Percentiles rank a stretch among this genome's conserved stretches.
Evolutionary conservation across 2,797 vertebrate genomes (phyloP).

Genomic region (Pachyuromys duprasi): DNA sequence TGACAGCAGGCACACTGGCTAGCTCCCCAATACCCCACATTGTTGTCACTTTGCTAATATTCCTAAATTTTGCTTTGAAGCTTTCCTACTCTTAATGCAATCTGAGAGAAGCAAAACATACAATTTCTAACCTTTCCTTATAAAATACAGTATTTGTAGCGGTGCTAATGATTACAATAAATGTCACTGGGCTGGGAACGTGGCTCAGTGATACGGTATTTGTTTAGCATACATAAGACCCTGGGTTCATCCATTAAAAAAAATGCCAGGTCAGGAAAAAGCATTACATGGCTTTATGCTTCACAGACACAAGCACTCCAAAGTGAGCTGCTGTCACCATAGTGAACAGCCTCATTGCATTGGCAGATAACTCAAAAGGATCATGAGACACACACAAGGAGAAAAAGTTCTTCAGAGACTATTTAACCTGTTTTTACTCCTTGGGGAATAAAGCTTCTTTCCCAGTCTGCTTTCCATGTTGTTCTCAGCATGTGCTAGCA

Average conservation of each 20-base stretch:
- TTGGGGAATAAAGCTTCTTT: conserved; percentile 35
- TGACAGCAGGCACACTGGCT: background rate
- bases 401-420: conserved; percentile 55
- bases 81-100: background rate
- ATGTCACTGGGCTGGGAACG: background rate
- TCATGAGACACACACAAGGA: background rate
- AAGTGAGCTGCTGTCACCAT: conserved; percentile 59
- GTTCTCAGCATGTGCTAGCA: conserved; percentile 9
- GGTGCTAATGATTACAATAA: conserved; percentile 52
- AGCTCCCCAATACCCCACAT: background rate
- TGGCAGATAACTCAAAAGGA: conserved; percentile 37
- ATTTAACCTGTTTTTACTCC: conserved; percentile 32
- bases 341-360: conserved; percentile 48
- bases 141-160: conserved; percentile 46
- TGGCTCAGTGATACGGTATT: background rate
- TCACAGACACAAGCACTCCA: conserved; percentile 33
- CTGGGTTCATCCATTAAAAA: background rate
- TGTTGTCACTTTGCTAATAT: conserved; percentile 45
- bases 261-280: conserved; percentile 60
- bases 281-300: conserved; percentile 35
- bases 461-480: background rate
- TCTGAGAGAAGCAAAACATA: conserved; percentile 56
- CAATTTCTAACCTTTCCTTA: conserved; percentile 36
- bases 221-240: background rate
- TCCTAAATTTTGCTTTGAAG: conserved; percentile 44